Base-by-base conservation (phyloP, 2,888 invertebrate species). In the Macropis europaea region DNA sequence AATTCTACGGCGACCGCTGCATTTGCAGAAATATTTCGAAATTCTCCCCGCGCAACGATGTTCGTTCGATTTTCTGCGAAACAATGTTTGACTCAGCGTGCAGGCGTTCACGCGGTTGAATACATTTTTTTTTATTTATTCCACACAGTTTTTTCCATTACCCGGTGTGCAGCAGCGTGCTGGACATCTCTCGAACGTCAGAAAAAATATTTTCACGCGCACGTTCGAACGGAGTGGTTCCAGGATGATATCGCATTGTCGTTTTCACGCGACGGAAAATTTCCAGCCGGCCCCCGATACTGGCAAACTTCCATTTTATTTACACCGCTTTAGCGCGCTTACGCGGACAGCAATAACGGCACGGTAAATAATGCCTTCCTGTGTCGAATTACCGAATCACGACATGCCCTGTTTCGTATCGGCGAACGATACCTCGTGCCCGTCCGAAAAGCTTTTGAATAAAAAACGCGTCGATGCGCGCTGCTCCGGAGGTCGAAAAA, bases 301-400 rank as follows among this genome's bases (percentile, higher is more conserved):
- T 71, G 81, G 77, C 81, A 63, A 53, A 38, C 72, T 72, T 72
- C 77, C 72, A 63, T 66, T 75, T 77, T 77, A 78, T 79, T 75
- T 70, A 77, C 63, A 54, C 28, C 62, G 76, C 26, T 59, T 61
- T 53, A 59, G 38, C 52, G 56, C 63, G 63, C 47, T 42, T 47
- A 30, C 64, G 53, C 48, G 28, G 45, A 36, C 32, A 30, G 53
- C 63, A 62, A 72, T 71, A 57, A 57, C 40, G 52, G 40, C 60
- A 48, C 61, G 69, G 67, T 81, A 84, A 85, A 85, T 84, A 84
- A 84, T 77, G 82, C 66, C 70, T 68, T 67, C 69, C 67, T 22
- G 68, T 71, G 68, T 71, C 43, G 62, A 79, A 77, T 80, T 77
- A 77, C 66, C 63, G 72, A 61, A 63, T 79, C 69, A 67, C 30